These are phyloP conservation scores for Squalus acanthias DNA, from an alignment of 2,797 vertebrate species.

Conservation along the genomic window DNA sequence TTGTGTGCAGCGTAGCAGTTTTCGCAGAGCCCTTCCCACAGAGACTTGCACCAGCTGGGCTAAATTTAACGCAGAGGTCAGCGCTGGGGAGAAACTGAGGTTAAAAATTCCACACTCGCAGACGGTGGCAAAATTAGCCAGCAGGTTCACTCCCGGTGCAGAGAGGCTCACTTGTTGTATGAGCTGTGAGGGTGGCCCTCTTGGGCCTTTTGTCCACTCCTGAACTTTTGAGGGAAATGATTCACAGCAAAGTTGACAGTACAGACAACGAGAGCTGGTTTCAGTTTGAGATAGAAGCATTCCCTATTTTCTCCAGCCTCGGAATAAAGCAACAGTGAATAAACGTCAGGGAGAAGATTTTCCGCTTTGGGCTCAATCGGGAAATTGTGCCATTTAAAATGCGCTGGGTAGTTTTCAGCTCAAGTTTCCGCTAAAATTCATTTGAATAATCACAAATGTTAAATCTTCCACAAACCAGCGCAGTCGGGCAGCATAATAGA, in stretches of 20 bases:
- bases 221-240: neutral
- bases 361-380: neutral
- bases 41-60: conserved; percentile 11
- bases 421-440: neutral
- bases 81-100: neutral
- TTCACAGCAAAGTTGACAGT: neutral
- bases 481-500: neutral
- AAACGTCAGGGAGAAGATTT: neutral
- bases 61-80: conserved; percentile 31
- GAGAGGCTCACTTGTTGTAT: neutral
- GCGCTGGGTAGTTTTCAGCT: neutral
- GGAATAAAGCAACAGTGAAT: neutral
- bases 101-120: neutral
- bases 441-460: neutral
- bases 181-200: too few species aligned
- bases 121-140: neutral
- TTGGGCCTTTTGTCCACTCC: neutral
- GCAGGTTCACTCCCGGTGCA: neutral
- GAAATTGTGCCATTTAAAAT: too few species aligned
- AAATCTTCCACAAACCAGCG: neutral
- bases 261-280: neutral
- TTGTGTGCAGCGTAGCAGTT: neutral
- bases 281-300: neutral
- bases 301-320: neutral
- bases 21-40: conserved; percentile 16